Evolutionary conservation across 2,797 vertebrate species (phyloP), one percentile per base, ranked within the genome.

Genomic region (Megalops cyprinoides): DNA sequence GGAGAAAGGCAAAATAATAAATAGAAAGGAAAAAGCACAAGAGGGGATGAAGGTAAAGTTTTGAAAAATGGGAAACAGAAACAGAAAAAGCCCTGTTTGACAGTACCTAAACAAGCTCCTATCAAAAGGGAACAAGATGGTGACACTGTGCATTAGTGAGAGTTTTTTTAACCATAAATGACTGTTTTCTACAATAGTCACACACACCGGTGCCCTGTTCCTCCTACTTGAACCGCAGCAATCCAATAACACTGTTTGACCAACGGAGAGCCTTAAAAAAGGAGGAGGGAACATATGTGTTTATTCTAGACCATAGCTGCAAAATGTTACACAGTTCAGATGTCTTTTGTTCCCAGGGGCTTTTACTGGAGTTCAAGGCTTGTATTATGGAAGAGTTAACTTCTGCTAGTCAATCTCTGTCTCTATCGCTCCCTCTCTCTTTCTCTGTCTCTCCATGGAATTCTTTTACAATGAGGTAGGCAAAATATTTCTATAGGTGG

Each of bases 221-320:
- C 71, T 28, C 25, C 23, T 79, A 20, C 62, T 46, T 81, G 23
- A 39, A 15, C 31, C 62, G 67, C 56, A 49, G 79, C 62, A 67
- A 85, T 78, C 69, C 82, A 79, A 37, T 44, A 39, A 37, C 23
- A 46, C 34, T 80, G 53, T 84, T 85, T 71, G 8, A 3, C 75
- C 51, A 84, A 82, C 73, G 77, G 67, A 37, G 0, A n/a, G 48
- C 37, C 76, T 58, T 79, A 78, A 79, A 73, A 60, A 37, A 69
- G 42, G 34, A 53, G 80, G 44, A 67, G 60, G 62, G 48, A 67
- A 1, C 62, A 37, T 48, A 62, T 39, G 49, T 87, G 86, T 90
- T 90, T 86, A 88, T 80, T 79, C 79, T 48, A 49, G 55, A 75
- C 79, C 77, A 28, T 81, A 82, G 84, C 82, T 87, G 86, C 87